These are phyloP conservation scores for Isichthys henryi DNA, from an alignment of 2,113 vertebrate species.

Conservation along the genomic window DNA sequence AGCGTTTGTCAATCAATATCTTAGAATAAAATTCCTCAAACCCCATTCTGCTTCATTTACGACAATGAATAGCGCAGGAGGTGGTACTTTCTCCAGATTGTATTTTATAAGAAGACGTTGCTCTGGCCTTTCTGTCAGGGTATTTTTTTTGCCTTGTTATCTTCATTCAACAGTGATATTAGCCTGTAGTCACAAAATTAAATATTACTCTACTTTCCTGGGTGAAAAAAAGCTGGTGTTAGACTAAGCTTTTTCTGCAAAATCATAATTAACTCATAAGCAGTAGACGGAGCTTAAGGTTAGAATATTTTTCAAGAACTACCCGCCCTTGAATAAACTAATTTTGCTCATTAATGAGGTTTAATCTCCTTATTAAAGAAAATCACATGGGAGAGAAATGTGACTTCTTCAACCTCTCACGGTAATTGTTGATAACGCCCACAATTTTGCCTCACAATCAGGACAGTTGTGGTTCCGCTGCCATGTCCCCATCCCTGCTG, in stretches of 20 bases:
- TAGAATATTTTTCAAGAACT: slow-evolving; percentile 22
- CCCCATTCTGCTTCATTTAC: background rate
- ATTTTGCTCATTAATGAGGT: slow-evolving; percentile 20
- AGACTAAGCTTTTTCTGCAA: background rate
- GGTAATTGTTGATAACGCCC: background rate
- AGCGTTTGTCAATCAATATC: background rate
- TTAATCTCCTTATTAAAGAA: slow-evolving; percentile 22
- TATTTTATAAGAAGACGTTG: background rate
- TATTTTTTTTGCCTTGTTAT: background rate
- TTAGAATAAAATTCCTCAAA: background rate
- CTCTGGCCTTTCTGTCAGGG: background rate
- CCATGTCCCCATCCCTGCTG: background rate
- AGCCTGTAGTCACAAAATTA: slow-evolving; percentile 16
- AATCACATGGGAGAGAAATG: slow-evolving; percentile 1
- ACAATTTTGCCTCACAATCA: background rate
- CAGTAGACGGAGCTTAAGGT: slow-evolving; percentile 1
- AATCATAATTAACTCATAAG: slow-evolving; percentile 22
- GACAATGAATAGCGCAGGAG: background rate
- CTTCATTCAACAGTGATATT: slow-evolving; percentile 14
- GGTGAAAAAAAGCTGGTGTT: slow-evolving; percentile 6
- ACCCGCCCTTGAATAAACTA: slow-evolving; percentile 6
- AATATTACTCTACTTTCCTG: slow-evolving; percentile 13
- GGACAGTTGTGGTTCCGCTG: background rate
- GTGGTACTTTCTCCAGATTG: background rate
- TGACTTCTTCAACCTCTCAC: background rate